Base-by-base conservation (phyloP, 1,140 invertebrate species). In the Trinorchestia longiramus region DNA sequence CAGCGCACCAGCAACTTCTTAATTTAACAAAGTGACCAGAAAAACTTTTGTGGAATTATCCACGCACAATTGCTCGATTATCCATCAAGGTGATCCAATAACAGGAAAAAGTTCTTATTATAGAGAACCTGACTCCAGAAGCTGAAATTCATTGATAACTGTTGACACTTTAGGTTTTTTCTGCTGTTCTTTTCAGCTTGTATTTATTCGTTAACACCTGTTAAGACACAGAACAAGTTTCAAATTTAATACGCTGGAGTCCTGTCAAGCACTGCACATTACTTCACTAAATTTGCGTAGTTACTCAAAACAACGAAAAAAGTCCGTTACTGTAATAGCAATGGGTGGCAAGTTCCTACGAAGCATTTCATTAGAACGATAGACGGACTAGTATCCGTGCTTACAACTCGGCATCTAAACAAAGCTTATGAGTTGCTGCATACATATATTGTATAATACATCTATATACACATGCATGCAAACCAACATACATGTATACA, bases 401-500 rank as follows among this genome's bases (percentile, higher is more conserved):
- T 15, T 47, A 94, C 44, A 94, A 94, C 92, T 94, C 40, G 43
- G 43, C 92, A 94, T 94, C 92, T 94, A 94, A 94, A 94, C 92
- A 94, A 91, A 94, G 92, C 92, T 94, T 94, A 94, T 45, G 92
- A 94, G 92, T 45, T 94, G 92, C 92, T 45, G 44, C 92, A 45
- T 94, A 94, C 92, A 94, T 47, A 94, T 94, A 94, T 45, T 94
- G 92, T 94, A 94, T 94, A 45, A 94, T 94, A 94, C 92, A 94
- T 94, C 92, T 94, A 94, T 94, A 94, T 94, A 94, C 92, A 94
- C 92, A 94, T 94, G 92, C 92, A 94, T 94, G 92, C 92, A 94
- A 94, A 94, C 92, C 92, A 94, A 94, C 92, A 94, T 94, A 94
- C 92, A 94, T 94, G 92, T 94, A 94, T 94, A 94, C 92, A 94